These are phyloP conservation scores for Sebastes reedi DNA, from an alignment of 2,797 vertebrate species.

Conservation along the genomic window DNA sequence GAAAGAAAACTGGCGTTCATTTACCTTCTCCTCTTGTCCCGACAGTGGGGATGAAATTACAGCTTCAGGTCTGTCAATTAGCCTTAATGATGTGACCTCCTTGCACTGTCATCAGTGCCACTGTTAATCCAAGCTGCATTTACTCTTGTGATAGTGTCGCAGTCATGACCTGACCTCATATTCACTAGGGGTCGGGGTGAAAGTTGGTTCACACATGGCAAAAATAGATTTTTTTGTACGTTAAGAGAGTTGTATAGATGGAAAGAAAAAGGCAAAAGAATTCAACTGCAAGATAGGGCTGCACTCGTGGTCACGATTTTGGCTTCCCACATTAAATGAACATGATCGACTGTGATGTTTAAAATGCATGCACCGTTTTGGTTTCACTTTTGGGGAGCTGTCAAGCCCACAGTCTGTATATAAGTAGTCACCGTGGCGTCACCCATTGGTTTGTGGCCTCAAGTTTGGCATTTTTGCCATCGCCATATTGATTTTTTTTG, in stretches of 20 bases:
- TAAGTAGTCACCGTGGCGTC: too few relatives aligned
- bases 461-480: too few relatives aligned
- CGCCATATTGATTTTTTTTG: too few relatives aligned
- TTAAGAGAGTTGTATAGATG: background rate
- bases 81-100: background rate
- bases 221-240: background rate
- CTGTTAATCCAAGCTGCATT: background rate
- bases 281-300: background rate
- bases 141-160: background rate
- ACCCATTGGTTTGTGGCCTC: too few relatives aligned
- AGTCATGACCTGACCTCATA: background rate
- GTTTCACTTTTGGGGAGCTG: background rate
- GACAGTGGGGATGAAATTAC: slow-evolving; percentile 56
- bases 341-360: too few relatives aligned
- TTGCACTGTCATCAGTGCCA: background rate
- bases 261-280: background rate
- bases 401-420: background rate
- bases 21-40: slow-evolving; percentile 17
- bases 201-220: background rate
- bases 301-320: background rate
- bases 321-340: too few relatives aligned
- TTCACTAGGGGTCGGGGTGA: background rate
- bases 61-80: slow-evolving; percentile 24
- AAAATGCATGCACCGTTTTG: too few relatives aligned
- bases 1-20: slow-evolving; percentile 5